phyloP scores from a whole-genome alignment of 2,797 vertebrate species.

The Anableps anableps region DNA sequence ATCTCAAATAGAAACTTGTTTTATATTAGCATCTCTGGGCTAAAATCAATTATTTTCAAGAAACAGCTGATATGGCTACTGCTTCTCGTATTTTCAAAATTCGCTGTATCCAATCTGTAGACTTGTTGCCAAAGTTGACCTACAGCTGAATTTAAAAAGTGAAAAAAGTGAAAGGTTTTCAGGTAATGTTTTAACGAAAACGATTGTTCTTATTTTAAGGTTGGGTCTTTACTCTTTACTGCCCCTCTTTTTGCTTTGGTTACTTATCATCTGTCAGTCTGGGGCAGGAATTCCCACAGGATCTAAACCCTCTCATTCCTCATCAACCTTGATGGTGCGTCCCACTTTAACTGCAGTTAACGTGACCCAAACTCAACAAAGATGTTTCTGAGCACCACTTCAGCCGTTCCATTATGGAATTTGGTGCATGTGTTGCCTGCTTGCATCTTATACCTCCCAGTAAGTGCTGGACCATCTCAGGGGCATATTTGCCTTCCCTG shows the following conservation, averaged over 20 bases:
- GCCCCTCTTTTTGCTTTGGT: background rate
- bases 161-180: background rate
- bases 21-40: background rate
- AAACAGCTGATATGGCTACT: background rate
- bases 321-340: background rate
- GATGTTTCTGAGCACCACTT: background rate
- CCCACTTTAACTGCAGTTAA: background rate
- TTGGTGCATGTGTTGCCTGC: background rate
- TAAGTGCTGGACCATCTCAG: background rate
- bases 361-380: background rate
- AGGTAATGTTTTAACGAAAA: background rate
- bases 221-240: background rate
- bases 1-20: background rate
- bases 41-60: background rate
- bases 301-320: background rate
- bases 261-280: background rate
- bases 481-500: background rate
- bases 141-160: background rate
- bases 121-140: background rate
- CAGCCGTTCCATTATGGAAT: background rate
- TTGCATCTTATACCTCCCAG: background rate
- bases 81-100: background rate
- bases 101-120: background rate
- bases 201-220: background rate
- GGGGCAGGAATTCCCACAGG: background rate